Conservation (phyloP, 1,140 invertebrate genomes). For the Diorhabda elongata region DNA sequence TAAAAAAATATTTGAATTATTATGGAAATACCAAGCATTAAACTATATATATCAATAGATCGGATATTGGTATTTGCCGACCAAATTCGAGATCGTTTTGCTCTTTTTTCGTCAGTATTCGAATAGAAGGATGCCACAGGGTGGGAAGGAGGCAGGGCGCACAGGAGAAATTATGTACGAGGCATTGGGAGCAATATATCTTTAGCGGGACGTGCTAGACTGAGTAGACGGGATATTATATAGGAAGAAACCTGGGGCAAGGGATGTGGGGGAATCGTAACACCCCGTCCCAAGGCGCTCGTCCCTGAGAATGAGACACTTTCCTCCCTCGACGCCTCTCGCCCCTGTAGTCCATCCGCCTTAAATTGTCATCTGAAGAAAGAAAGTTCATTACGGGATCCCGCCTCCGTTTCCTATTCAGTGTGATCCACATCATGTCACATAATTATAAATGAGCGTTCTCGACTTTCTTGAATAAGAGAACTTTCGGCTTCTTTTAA, state of each 20-base stretch:
- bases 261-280: slow-evolving; percentile 21
- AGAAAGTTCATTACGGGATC: slow-evolving; percentile 40
- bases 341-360: slow-evolving; percentile 34
- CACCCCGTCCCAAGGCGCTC: slow-evolving; percentile 40
- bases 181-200: slow-evolving; percentile 48
- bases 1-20: too few species aligned
- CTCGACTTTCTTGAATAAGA: not conserved
- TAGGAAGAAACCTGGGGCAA: slow-evolving; percentile 44
- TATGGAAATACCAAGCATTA: too few species aligned
- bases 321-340: slow-evolving; percentile 27
- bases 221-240: slow-evolving; percentile 46
- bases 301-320: slow-evolving; percentile 45
- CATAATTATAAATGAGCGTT: slow-evolving; percentile 10
- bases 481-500: slow-evolving; percentile 2
- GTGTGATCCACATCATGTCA: slow-evolving; percentile 7
- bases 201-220: slow-evolving; percentile 46
- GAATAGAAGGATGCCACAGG: slow-evolving; percentile 3
- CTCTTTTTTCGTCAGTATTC: not conserved
- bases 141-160: slow-evolving; percentile 31
- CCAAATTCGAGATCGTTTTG: slow-evolving; percentile 8
- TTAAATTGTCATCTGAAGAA: slow-evolving; percentile 45
- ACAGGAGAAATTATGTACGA: slow-evolving; percentile 48
- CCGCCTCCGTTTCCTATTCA: slow-evolving; percentile 14
- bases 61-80: slow-evolving; percentile 9
- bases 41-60: too few species aligned